These are phyloP conservation scores for Isichthys henryi DNA, from an alignment of 2,113 vertebrate species.

Conservation along the genomic window DNA sequence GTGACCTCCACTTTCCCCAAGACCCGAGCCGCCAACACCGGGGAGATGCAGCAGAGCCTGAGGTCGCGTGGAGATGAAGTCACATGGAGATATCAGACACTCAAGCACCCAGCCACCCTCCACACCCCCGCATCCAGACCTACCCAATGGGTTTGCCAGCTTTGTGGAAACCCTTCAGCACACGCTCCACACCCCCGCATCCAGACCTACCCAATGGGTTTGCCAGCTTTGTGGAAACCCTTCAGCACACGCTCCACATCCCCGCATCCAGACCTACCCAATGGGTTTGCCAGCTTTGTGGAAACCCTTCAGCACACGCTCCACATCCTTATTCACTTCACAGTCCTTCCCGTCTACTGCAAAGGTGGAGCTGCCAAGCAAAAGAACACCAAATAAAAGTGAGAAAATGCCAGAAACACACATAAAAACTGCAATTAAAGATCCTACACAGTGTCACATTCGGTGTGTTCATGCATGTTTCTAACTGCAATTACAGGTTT, in stretches of 20 bases:
- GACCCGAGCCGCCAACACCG: constrained; percentile 74
- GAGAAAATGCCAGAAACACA: neutral
- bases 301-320: constrained; percentile 74
- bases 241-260: too few relatives aligned
- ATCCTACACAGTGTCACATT: neutral
- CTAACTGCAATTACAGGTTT: constrained; percentile 41
- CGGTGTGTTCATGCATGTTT: neutral
- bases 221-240: too few relatives aligned
- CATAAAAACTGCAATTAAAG: neutral
- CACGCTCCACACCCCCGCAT: too few relatives aligned
- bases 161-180: too few relatives aligned
- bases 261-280: constrained; percentile 64
- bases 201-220: too few relatives aligned
- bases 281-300: constrained; percentile 73
- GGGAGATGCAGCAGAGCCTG: constrained; percentile 76
- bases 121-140: neutral
- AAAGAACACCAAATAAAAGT: neutral
- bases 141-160: too few relatives aligned
- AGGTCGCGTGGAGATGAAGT: neutral
- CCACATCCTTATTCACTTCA: constrained; percentile 67
- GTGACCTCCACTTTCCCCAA: constrained; percentile 73
- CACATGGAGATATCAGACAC: neutral
- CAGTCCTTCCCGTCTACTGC: constrained; percentile 75
- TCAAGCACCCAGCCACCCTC: neutral
- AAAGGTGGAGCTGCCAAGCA: constrained; percentile 70